A percentile compares a stretch with the other conserved stretches of the same genome.
These are phyloP conservation scores for Cygnus olor DNA, from an alignment of 2,797 vertebrate genomes.

Conservation along the genomic window DNA sequence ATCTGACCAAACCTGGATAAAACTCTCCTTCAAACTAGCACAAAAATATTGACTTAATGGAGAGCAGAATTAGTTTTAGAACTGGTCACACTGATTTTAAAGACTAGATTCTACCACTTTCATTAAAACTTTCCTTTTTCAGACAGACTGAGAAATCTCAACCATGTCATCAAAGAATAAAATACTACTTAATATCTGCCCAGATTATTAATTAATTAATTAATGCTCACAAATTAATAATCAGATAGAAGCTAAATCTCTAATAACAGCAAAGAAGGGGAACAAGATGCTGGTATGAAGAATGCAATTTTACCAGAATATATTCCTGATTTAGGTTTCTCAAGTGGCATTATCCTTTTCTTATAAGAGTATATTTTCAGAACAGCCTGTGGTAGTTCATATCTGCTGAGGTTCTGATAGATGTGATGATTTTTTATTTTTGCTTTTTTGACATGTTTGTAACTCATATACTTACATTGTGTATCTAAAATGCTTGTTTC, in stretches of 20 bases:
- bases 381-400: background rate
- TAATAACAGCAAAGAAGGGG: background rate
- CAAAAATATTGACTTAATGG: background rate
- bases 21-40: background rate
- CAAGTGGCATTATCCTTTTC: background rate
- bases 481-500: background rate
- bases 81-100: background rate
- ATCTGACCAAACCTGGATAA: background rate
- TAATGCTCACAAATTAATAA: background rate
- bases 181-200: background rate
- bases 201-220: background rate
- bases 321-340: background rate
- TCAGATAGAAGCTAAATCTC: background rate
- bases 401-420: background rate
- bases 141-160: background rate
- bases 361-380: background rate
- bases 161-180: background rate
- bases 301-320: background rate
- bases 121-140: background rate
- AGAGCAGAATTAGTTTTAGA: background rate
- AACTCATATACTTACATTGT: background rate
- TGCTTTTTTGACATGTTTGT: background rate
- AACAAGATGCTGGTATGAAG: background rate
- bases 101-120: background rate
- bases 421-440: background rate